Evolutionary conservation across 2,113 vertebrate genomes (phyloP).

Genomic region (Tachysurus vachellii): DNA sequence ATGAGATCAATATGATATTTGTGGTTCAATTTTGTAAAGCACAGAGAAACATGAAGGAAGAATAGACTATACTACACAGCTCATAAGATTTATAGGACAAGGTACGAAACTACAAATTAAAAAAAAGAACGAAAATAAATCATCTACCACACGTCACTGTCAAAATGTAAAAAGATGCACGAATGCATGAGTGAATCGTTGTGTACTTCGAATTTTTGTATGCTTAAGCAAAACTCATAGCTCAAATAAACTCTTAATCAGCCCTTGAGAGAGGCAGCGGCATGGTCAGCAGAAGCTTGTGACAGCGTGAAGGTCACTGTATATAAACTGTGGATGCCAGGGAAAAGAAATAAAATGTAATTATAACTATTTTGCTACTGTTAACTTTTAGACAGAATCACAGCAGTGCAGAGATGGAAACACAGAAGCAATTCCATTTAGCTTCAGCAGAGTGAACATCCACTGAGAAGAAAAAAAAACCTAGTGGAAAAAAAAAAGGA

Average conservation of each 20-base stretch:
- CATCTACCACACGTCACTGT: neutral
- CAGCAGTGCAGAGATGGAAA: slow-evolving; percentile 47
- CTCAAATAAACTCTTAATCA: slow-evolving; percentile 29
- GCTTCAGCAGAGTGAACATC: slow-evolving; percentile 64
- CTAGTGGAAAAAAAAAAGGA: slow-evolving; percentile 62
- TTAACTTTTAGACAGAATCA: slow-evolving; percentile 66
- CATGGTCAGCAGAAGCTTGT: slow-evolving; percentile 12
- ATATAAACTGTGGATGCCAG: slow-evolving; percentile 22
- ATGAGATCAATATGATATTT: slow-evolving; percentile 91
- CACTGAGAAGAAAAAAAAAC: slow-evolving; percentile 66
- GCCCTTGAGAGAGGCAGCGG: slow-evolving; percentile 1
- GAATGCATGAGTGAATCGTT: neutral
- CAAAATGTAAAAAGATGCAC: slow-evolving; percentile 19
- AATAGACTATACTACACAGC: slow-evolving; percentile 49
- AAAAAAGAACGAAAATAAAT: neutral
- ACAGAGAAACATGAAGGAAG: slow-evolving; percentile 85
- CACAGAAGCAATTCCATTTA: slow-evolving; percentile 68
- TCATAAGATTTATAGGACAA: neutral
- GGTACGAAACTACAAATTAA: too few relatives aligned
- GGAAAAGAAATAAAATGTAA: slow-evolving; percentile 70
- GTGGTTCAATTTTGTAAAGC: slow-evolving; percentile 88
- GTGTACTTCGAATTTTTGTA: slow-evolving; percentile 10
- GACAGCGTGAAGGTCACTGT: slow-evolving; percentile 41
- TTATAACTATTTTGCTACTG: slow-evolving; percentile 70
- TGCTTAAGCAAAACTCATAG: slow-evolving; percentile 31